phyloP scores from a whole-genome alignment of 2,888 invertebrate species.

The Sclerodermus sp. region DNA sequence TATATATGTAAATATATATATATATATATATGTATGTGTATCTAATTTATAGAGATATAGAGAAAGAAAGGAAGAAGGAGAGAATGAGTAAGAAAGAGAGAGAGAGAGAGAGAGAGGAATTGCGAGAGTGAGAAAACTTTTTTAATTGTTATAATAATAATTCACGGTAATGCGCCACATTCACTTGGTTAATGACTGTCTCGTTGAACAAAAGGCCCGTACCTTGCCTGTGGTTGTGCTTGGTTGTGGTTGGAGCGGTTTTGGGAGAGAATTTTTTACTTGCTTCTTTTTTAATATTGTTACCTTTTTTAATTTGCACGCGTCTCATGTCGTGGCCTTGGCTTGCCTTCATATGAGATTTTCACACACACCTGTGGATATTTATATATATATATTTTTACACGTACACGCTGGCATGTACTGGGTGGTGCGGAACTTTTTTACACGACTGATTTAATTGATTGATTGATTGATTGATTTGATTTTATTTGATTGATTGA shows the following conservation, averaged over 20 bases:
- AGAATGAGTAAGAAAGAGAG: too few relatives aligned
- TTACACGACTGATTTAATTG: too few relatives aligned
- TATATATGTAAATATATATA: conserved; percentile 25
- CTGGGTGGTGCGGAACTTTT: too few relatives aligned
- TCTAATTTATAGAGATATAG: conserved; percentile 1
- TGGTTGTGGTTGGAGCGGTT: conserved; percentile 58
- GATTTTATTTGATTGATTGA: too few relatives aligned
- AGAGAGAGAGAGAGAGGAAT: too few relatives aligned
- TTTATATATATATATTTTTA: conserved; percentile 30
- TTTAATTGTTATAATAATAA: conserved; percentile 47
- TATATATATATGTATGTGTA: conserved; percentile 18
- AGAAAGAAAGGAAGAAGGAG: too few relatives aligned
- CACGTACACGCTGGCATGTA: not conserved
- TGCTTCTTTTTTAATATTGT: conserved; percentile 49
- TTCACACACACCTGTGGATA: conserved; percentile 55
- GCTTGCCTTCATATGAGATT: conserved; percentile 58
- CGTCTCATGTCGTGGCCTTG: conserved; percentile 58
- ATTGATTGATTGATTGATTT: too few relatives aligned
- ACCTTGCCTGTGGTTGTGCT: conserved; percentile 58
- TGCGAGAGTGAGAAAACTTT: conserved; percentile 7
- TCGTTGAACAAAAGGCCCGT: conserved; percentile 53
- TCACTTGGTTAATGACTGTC: conserved; percentile 54
- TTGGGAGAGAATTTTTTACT: conserved; percentile 56
- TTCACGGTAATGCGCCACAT: conserved; percentile 56
- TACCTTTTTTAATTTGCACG: conserved; percentile 56